Evolutionary conservation across 1,140 invertebrate genomes (phyloP).

Genomic region (Listronotus bonariensis): DNA sequence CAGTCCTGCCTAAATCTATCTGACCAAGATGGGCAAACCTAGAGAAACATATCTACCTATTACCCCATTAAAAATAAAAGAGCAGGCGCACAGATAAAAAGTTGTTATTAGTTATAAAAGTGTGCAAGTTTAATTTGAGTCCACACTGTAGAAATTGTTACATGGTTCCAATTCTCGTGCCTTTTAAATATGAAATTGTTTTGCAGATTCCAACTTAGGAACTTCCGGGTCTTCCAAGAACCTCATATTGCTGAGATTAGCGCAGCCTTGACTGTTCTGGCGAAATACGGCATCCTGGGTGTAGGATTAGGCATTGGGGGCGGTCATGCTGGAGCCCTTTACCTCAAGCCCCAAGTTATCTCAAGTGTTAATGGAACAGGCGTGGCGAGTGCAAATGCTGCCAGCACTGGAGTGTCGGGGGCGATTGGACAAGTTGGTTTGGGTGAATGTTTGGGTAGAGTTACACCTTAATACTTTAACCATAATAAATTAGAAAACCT

Average conservation of each 20-base stretch:
- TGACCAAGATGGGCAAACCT: too few species aligned
- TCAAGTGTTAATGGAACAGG: slow-evolving; percentile 64
- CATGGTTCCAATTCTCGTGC: too few species aligned
- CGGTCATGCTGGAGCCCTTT: slow-evolving; percentile 60
- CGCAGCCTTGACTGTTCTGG: slow-evolving; percentile 87
- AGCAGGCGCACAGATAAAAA: too few species aligned
- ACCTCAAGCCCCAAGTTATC: slow-evolving; percentile 62
- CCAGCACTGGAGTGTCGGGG: slow-evolving; percentile 72
- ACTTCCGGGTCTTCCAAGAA: slow-evolving; percentile 87
- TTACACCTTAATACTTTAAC: too few species aligned
- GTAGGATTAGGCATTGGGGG: slow-evolving; percentile 78
- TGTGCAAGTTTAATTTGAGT: too few species aligned
- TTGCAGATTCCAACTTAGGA: slow-evolving; percentile 74
- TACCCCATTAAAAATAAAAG: too few species aligned
- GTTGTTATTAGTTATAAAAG: too few species aligned
- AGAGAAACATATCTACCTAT: too few species aligned
- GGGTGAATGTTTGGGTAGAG: slow-evolving; percentile 58
- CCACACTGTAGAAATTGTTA: too few species aligned
- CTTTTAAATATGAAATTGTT: too few species aligned
- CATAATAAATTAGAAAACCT: too few species aligned
- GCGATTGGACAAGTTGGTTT: slow-evolving; percentile 74
- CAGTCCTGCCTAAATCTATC: too few species aligned
- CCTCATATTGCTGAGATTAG: slow-evolving; percentile 86
- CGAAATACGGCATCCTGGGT: slow-evolving; percentile 91
- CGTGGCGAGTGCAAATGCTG: slow-evolving; percentile 63